Conservation (phyloP, 2,888 invertebrate genomes). For the Athrips mouffetella region DNA sequence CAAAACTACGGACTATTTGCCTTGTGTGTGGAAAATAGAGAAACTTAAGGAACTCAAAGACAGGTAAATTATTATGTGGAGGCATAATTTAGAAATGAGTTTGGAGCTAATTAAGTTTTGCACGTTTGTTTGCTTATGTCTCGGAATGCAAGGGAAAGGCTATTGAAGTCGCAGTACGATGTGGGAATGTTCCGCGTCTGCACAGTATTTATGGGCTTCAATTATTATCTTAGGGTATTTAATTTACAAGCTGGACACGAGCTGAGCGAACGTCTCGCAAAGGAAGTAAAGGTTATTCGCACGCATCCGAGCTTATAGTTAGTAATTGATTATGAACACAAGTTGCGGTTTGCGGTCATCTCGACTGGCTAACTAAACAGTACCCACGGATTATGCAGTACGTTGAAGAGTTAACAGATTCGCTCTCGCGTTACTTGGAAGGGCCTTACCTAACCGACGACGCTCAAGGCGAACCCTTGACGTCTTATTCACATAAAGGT, state of each 20-base stretch:
- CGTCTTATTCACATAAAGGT: constrained; percentile 33
- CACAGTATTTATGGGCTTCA: constrained; percentile 54
- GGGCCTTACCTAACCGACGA: constrained; percentile 46
- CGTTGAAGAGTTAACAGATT: constrained; percentile 37
- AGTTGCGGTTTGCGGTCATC: constrained; percentile 23
- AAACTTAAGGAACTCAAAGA: background rate
- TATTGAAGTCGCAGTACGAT: constrained; percentile 31
- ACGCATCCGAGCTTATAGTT: constrained; percentile 17
- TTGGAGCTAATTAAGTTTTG: too few relatives aligned
- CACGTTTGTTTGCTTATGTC: too few relatives aligned
- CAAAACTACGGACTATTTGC: constrained; percentile 5
- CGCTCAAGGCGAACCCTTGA: constrained; percentile 47
- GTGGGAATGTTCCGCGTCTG: constrained; percentile 40
- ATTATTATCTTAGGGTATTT: constrained; percentile 47
- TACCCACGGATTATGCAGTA: constrained; percentile 33
- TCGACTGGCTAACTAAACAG: constrained; percentile 6
- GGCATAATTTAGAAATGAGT: too few relatives aligned
- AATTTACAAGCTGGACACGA: constrained; percentile 33
- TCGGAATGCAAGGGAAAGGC: too few relatives aligned
- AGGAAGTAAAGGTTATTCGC: constrained; percentile 30
- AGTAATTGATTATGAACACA: constrained; percentile 32
- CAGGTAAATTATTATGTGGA: too few relatives aligned
- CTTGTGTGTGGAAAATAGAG: background rate
- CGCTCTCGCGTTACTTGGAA: constrained; percentile 26
- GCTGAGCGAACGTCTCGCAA: constrained; percentile 35